Base-by-base conservation (phyloP, 2,113 vertebrate genomes). In the Carettochelys insculpta region DNA sequence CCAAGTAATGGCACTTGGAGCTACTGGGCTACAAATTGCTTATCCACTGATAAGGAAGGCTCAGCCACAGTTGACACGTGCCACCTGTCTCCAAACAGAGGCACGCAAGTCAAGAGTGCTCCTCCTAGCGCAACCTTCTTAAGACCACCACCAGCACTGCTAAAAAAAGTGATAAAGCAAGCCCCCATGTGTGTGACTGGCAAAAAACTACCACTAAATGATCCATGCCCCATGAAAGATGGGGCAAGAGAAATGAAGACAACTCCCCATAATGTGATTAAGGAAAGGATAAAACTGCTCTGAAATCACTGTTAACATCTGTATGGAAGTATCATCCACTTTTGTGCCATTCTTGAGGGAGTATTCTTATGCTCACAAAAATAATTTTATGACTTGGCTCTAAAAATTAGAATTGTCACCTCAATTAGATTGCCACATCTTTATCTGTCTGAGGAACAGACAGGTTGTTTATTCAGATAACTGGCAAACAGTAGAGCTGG, bases 401-500 rank as follows among this genome's bases (percentile, higher is more conserved):
- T 75, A 48, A 68, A 73, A 87, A 54, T 41, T 81, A 83, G 53
- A 85, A 75, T 90, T 93, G 0, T 0, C 82, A 45, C 88, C 88
- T 82, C 24, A 58, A 77, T 17, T 84, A 75, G 86, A 95, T 87
- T 89, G 86, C 68, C 78, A 71, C 61, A 54, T 87, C 51, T 87
- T 51, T 61, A 87, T 90, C 77, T 24, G 75, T 68, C 86, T 77
- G 4, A 91, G 76, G 85, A 95, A 92, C 29, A 82, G 65, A 68
- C 52, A 91, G 75, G 38, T 43, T 80, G 54, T 93, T 96, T 95
- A 80, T 41, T 80, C 68, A 0, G 0, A 22, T 45, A 86, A 90
- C 5, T n/a, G 10, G 90, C 86, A 95, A 92, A 91, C 92, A 93
- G 82, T 31, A 91, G 61, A 89, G 90, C 47, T 84, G 61, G 91